A percentile compares a stretch with the other conserved stretches of the same genome.
These are phyloP conservation scores for Sebastes alutus DNA, from an alignment of 2,797 vertebrate species.

Conservation along the genomic window DNA sequence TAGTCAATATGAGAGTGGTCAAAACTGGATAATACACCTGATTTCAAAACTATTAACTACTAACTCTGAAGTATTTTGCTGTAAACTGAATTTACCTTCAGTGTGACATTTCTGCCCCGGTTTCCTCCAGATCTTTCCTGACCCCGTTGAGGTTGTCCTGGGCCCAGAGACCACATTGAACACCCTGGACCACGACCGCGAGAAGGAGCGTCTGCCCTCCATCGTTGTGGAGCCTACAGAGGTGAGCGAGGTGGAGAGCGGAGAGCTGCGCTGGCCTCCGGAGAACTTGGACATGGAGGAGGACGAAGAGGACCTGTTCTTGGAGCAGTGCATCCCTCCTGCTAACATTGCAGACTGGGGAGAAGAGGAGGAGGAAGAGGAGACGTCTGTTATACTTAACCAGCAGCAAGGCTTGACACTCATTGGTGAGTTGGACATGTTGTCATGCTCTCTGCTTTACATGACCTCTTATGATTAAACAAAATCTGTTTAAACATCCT, in stretches of 20 bases:
- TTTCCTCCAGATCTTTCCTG: conserved; percentile 82
- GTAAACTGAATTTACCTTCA: background rate
- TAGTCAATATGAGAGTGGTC: background rate
- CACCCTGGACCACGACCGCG: conserved; percentile 49
- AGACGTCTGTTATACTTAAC: conserved; percentile 70
- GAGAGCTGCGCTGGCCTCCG: conserved; percentile 87
- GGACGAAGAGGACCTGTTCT: conserved; percentile 82
- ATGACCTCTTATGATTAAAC: background rate
- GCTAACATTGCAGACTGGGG: conserved; percentile 85
- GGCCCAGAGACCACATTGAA: conserved; percentile 55
- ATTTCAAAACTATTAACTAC: background rate
- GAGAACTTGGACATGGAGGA: conserved; percentile 80
- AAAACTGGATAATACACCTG: background rate
- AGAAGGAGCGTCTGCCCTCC: conserved; percentile 84
- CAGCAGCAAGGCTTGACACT: conserved; percentile 76
- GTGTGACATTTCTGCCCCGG: background rate
- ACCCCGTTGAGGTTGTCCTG: conserved; percentile 75
- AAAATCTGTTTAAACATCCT: background rate
- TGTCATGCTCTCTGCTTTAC: background rate
- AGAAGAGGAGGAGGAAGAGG: conserved; percentile 71
- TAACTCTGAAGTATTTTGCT: background rate
- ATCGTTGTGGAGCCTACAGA: conserved; percentile 88
- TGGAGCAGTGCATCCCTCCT: conserved; percentile 85
- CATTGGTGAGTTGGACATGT: conserved; percentile 69
- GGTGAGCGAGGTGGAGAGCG: conserved; percentile 86